phyloP scores from a whole-genome alignment of 1,140 invertebrate genomes.

The Drosophila hydei region DNA sequence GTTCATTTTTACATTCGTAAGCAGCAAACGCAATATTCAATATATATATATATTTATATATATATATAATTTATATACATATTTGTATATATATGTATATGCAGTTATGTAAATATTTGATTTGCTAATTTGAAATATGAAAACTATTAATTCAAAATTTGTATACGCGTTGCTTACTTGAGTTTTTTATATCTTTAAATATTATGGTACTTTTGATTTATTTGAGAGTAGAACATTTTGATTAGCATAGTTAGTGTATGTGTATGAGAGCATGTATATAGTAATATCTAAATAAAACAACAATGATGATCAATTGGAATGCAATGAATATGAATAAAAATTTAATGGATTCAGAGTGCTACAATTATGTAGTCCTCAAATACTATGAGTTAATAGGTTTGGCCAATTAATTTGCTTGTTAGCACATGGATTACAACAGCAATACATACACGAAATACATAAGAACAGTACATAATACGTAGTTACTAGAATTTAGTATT shows the following conservation, averaged over 20 bases:
- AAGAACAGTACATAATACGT: slow-evolving; percentile 30
- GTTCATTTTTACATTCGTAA: slow-evolving; percentile 52
- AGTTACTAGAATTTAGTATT: slow-evolving; percentile 65
- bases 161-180: slow-evolving; percentile 60
- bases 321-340: slow-evolving; percentile 60
- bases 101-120: slow-evolving; percentile 37
- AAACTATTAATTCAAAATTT: slow-evolving; percentile 73
- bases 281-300: slow-evolving; percentile 43
- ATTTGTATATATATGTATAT: slow-evolving; percentile 19
- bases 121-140: slow-evolving; percentile 60
- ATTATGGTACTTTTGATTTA: slow-evolving; percentile 59
- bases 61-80: slow-evolving; percentile 27
- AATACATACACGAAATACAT: slow-evolving; percentile 47
- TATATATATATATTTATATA: slow-evolving; percentile 20
- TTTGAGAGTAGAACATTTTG: slow-evolving; percentile 53
- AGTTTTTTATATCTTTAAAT: slow-evolving; percentile 42
- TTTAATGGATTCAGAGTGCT: slow-evolving; percentile 28
- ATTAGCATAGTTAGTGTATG: slow-evolving; percentile 39
- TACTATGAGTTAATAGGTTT: slow-evolving; percentile 56
- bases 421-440: slow-evolving; percentile 65
- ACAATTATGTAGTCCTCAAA: slow-evolving; percentile 36
- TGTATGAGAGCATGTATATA: slow-evolving; percentile 22
- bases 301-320: slow-evolving; percentile 60
- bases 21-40: slow-evolving; percentile 23
- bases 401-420: slow-evolving; percentile 57